Conservation (phyloP, 1,140 invertebrate species). For the Aplysia californica region DNA sequence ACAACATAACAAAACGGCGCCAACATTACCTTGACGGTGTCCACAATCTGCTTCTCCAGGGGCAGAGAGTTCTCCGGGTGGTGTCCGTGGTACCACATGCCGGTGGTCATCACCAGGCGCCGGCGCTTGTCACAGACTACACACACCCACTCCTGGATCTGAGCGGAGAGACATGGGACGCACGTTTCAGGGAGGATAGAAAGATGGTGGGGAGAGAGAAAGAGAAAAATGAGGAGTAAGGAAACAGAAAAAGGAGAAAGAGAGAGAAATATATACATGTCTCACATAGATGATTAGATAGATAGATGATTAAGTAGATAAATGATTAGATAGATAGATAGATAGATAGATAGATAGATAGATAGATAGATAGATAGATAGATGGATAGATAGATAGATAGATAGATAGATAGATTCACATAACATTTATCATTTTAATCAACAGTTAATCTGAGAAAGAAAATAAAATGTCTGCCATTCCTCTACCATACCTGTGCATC, state of each 20-base stretch:
- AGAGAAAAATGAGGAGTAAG: background rate
- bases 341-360: background rate
- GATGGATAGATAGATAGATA: background rate
- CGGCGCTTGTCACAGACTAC: slow-evolving; percentile 62
- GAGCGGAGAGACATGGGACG: slow-evolving; percentile 11
- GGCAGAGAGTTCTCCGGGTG: slow-evolving; percentile 54
- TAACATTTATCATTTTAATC: background rate
- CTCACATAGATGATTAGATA: background rate
- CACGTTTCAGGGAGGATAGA: background rate
- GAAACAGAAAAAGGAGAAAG: background rate
- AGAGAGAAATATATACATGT: background rate
- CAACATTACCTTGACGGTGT: too few relatives aligned
- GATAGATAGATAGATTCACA: slow-evolving; percentile 14
- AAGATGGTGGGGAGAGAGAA: background rate
- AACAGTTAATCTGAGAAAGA: slow-evolving; percentile 3
- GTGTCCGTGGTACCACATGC: slow-evolving; percentile 63
- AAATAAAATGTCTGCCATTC: too few relatives aligned
- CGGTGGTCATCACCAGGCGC: slow-evolving; percentile 58
- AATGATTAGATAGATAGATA: background rate
- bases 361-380: background rate
- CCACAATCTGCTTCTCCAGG: slow-evolving; percentile 34
- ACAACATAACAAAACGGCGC: too few relatives aligned
- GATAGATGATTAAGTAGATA: background rate
- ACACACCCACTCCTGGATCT: slow-evolving; percentile 65
- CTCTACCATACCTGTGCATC: too few relatives aligned